Base-by-base conservation (phyloP, 1,140 invertebrate genomes). In the Pseudomyrmex gracilis region DNA sequence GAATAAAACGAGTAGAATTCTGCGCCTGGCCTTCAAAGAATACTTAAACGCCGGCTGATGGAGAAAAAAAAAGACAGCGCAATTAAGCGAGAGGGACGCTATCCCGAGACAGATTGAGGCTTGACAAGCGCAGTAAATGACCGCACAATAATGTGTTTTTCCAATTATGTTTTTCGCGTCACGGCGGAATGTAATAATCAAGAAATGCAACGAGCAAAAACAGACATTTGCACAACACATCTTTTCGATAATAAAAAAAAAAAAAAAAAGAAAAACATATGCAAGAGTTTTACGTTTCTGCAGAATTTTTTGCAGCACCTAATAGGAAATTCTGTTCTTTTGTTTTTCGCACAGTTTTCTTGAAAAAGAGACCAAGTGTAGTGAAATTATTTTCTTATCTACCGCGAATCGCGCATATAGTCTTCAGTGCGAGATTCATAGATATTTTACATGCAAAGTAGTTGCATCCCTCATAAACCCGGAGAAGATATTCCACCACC, bases 1-100 rank as follows among this genome's bases (percentile, higher is more conserved):
- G 67, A 90, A 90, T 90, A 90, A 90, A 90, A 90, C 89, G 85
- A 90, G 83, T 71, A 82, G 74, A 90, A 90, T 89, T 90, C 87
- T 90, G 66, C 71, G 73, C 64, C 73, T 64, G 67, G 83, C 78
- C 89, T 87, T 89, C 89, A 86, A 90, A 90, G 89, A 90, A 90
- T 90, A 83, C 71, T 80, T 73, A 63, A 67, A 70, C 83, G 63
- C 51, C 43, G 68, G 80, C 24, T 74, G 51, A 80, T 13, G 70
- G n/a, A 58, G 73, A 22, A 5, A 61, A 82, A 73, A 84, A 83
- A 86, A 58, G 70, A 49, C 67, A 20, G 51, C 43, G 83, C 82
- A 90, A 87, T 87, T 89, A 82, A 90, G 82, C 64, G 89, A 85
- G 55, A 73, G 34, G 34, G 15, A 85, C 43, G 76, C 43, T 80